Evolutionary conservation across 2,113 vertebrate species (phyloP).

Genomic region (Brachyistius frenatus): DNA sequence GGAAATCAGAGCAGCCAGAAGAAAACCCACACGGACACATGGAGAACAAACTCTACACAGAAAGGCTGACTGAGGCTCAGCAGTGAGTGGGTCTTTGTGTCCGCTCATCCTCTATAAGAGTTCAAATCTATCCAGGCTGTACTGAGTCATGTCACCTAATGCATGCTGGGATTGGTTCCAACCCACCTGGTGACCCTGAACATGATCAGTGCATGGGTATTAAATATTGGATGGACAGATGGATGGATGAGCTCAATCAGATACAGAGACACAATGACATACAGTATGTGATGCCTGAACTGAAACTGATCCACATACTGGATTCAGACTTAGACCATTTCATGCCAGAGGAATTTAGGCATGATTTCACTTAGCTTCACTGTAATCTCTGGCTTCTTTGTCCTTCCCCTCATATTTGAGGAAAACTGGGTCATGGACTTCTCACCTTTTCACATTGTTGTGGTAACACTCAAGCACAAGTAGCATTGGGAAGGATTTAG

Average conservation of each 20-base stretch:
- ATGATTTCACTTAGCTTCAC: conserved; percentile 39
- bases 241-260: conserved; percentile 25
- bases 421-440: conserved; percentile 47
- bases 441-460: conserved; percentile 48
- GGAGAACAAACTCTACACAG: conserved; percentile 3
- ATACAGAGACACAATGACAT: conserved; percentile 42
- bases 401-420: conserved; percentile 15
- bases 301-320: conserved; percentile 55
- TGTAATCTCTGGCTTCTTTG: conserved; percentile 19
- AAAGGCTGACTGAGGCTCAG: background rate
- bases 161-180: conserved; percentile 31
- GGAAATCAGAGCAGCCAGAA: conserved; percentile 1
- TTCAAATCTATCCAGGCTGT: conserved; percentile 10
- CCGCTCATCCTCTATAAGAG: background rate
- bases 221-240: conserved; percentile 31
- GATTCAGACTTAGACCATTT: conserved; percentile 39
- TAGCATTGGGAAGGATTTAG: background rate
- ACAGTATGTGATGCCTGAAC: conserved; percentile 22
- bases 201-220: conserved; percentile 38
- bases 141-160: conserved; percentile 15
- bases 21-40: background rate
- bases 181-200: conserved; percentile 10
- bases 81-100: background rate
- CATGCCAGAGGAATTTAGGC: conserved; percentile 46
- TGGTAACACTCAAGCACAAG: conserved; percentile 7